Conservation (phyloP, 2,797 vertebrate genomes). For the Cyprinella venusta region DNA sequence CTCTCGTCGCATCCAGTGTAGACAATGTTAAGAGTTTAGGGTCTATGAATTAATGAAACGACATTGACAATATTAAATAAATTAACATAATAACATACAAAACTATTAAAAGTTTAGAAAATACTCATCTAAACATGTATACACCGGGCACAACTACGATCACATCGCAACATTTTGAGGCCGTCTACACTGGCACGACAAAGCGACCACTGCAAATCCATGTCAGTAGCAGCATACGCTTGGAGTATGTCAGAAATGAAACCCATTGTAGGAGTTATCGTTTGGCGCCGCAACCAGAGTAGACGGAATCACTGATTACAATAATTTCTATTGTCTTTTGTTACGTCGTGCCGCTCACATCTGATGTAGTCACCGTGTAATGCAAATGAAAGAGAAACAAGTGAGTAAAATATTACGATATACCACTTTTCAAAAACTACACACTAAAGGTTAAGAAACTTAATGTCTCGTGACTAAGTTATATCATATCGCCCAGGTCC, state of each 20-base stretch:
- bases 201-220: neutral
- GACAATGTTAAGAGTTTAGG: neutral
- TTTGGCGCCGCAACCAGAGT: neutral
- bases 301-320: neutral
- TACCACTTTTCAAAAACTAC: neutral
- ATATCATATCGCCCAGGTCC: neutral
- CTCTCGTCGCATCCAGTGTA: neutral
- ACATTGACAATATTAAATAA: neutral
- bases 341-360: neutral
- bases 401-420: neutral
- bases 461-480: slow-evolving; percentile 9
- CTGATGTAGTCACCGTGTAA: neutral
- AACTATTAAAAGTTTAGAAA: neutral
- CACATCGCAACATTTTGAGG: neutral
- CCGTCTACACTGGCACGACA: neutral
- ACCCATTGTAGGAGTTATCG: neutral
- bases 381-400: neutral
- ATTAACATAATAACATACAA: neutral
- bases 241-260: neutral
- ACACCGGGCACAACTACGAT: neutral
- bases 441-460: neutral
- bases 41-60: neutral
- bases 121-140: neutral
- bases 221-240: neutral
- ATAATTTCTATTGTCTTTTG: neutral